Evolutionary conservation across 2,888 invertebrate genomes (phyloP).

Genomic region (Mimachlamys varia): DNA sequence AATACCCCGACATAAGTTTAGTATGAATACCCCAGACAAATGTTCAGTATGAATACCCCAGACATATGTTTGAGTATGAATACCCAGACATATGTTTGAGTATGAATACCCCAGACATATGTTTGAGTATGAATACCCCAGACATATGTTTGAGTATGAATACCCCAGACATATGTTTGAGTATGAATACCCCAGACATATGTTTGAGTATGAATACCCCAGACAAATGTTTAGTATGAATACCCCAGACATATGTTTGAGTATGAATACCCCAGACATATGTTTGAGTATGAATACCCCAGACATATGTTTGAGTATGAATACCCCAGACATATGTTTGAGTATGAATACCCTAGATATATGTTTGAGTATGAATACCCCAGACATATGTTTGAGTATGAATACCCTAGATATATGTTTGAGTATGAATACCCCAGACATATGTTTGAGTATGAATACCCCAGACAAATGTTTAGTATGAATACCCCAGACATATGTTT

Average conservation of each 20-base stretch:
- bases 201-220: not conserved
- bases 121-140: too few relatives aligned
- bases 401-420: not conserved
- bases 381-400: too few relatives aligned
- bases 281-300: not conserved
- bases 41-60: too few relatives aligned
- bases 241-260: not conserved
- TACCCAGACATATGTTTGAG: too few relatives aligned
- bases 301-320: not conserved
- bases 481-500: too few relatives aligned
- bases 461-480: too few relatives aligned
- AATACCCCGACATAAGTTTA: too few relatives aligned
- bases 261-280: not conserved
- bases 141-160: not conserved
- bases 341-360: not conserved
- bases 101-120: too few relatives aligned
- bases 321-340: not conserved
- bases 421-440: too few relatives aligned
- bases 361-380: not conserved
- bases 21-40: too few relatives aligned
- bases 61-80: too few relatives aligned
- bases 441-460: too few relatives aligned
- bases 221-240: not conserved
- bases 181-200: not conserved
- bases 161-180: not conserved